Base-by-base conservation (phyloP, 2,888 invertebrate species). In the Drosophila siamana region DNA sequence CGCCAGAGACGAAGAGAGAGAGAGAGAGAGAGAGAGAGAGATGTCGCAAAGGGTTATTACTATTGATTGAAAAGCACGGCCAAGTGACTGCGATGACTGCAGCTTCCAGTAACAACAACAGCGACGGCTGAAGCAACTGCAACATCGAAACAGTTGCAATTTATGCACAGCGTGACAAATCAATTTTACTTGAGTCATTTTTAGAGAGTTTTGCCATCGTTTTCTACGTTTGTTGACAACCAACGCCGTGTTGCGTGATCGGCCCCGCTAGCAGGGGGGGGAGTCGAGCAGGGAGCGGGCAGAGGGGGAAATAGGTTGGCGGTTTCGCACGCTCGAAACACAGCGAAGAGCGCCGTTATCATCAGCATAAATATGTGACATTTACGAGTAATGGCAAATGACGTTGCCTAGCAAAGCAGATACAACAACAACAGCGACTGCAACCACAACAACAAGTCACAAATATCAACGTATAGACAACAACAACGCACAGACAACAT, bases 161-260 rank as follows among this genome's bases (percentile, higher is more conserved):
- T 90, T 90, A 90, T 89, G 90, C 84, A 86, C 90, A 88, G 81
- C 90, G 86, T 90, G 90, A 87, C 84, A 88, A 81, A 86, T 86
- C 86, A 87, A 86, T 87, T 87, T 86, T 81, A 70, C 74, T 72
- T 67, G 57, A 72, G 72, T 64, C 59, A 75, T 75, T 74, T 70
- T 79, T 70, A 78, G 69, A 72, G 69, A 74, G 72, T 73, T 77
- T 80, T 72, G 67, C 67, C 72, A 59, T 51, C 62, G 57, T 63
- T 61, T 60, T 57, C 54, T 28, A 46, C 46, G 61, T 62, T 52
- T 61, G 80, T 66, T 72, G 75, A 80, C 76, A 78, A 56, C 64
- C 5, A 41, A 19, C 19, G 19, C 3, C 3, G 19, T 74, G 79
- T 76, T 78, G 72, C 72, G 55, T 69, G 73, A 72, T 56, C 63